Evolutionary conservation across 2,113 vertebrate genomes (phyloP), one percentile per base, ranked within the genome.

Genomic region (Pan paniscus): DNA sequence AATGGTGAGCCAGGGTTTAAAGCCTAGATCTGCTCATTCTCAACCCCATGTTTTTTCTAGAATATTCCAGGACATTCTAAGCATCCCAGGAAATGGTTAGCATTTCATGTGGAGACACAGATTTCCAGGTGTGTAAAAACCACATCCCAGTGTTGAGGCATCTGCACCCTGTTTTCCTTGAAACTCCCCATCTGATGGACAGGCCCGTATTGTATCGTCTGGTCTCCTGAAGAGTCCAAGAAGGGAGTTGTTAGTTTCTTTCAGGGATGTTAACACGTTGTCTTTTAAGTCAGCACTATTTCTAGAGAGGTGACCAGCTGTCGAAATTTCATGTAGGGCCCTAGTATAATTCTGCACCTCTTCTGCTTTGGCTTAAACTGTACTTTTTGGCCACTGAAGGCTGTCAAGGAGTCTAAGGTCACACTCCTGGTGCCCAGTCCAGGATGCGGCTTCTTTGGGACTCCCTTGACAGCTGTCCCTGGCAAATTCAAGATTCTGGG

Each of bases 241-340:
- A n/a, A 70, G 27, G 12, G 8, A 38, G 7, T 32, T 46, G 16
- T 27, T 43, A 6, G 32, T 67, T 59, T 94, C 55, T 80, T 20
- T 70, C 57, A 14, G 43, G 72, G 48, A n/a, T 1, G 12, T 35
- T 35, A 30, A 18, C 68, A 14, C 32, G 20, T 0, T 61, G 72
- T 18, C 22, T 80, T 57, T 48, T 2, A 11, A 68, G 81, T 23
- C n/a, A 23, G n/a, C 0, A 0, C 17, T 35, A 5, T 57, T 55
- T 79, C 55, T 35, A 27, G 40, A 23, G 40, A 52, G n/a, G 10
- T n/a, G 0, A 0, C 1, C 14, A 35, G 38, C 59, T 61, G 7
- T 5, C 0, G 0, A 6, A 8, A 23, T 27, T 55, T 30, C 1
- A 0, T 2, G 3, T 25, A 0, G 0, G 95, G 35, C 38, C 59